Percentiles rank a stretch among this genome's conserved stretches.
Conservation (phyloP, 1,140 invertebrate species). For the Homalodisca vitripennis region DNA sequence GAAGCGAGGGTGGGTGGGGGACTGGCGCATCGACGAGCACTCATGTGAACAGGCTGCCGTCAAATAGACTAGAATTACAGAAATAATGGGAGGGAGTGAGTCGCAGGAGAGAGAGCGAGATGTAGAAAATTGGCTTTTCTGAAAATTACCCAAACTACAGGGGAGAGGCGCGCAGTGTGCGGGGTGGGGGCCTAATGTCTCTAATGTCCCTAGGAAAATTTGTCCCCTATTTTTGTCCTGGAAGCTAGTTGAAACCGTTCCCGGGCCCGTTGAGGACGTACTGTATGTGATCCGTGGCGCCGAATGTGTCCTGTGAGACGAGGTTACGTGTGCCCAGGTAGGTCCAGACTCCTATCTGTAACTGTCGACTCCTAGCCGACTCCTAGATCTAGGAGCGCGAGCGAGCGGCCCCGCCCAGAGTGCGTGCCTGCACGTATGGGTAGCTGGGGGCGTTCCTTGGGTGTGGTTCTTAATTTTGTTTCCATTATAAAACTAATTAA, state of each 20-base stretch:
- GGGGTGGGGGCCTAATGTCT: slow-evolving; percentile 27
- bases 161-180: slow-evolving; percentile 11
- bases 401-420: background rate
- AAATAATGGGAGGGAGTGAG: slow-evolving; percentile 24
- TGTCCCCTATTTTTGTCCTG: slow-evolving; percentile 29
- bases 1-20: too few species aligned
- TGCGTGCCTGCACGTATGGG: background rate
- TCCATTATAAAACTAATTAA: background rate
- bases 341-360: background rate
- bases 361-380: background rate
- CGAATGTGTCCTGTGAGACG: background rate
- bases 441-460: background rate
- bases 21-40: too few species aligned
- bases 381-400: too few species aligned
- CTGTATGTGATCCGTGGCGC: too few species aligned
- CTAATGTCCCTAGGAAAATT: slow-evolving; percentile 30
- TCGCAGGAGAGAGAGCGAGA: slow-evolving; percentile 19
- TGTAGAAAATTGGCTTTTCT: slow-evolving; percentile 31
- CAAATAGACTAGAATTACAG: slow-evolving; percentile 30
- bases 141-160: slow-evolving; percentile 30
- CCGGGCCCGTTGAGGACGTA: too few species aligned
- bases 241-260: slow-evolving; percentile 16
- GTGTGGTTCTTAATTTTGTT: background rate
- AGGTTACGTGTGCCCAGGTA: background rate
- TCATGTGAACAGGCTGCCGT: too few species aligned